Base-by-base conservation (phyloP, 2,797 vertebrate genomes). In the Darevskia nairensis region DNA sequence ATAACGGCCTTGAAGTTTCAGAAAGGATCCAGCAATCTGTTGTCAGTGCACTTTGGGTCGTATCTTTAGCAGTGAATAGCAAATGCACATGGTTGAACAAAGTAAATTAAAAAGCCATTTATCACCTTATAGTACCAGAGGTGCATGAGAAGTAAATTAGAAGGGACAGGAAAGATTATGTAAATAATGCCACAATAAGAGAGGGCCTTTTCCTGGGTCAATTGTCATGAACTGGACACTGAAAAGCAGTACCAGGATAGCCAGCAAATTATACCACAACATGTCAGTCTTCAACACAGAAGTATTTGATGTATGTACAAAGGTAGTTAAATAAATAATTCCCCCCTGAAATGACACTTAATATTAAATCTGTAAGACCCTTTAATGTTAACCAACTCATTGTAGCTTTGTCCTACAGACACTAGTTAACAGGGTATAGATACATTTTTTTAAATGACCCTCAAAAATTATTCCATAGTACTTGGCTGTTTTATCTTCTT, bases 301-400 rank as follows among this genome's bases (percentile, higher is more conserved):
- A 50, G 13, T 29, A 8, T 21, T 80, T 41, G 50, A 71, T 23
- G 29, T 44, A 32, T 41, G 35, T 35, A 35, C 35, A 35, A 35
- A 46, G 44, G 44, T 46, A 46, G 9, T 9, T 46, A 46, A 46
- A 46, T 46, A 46, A 2, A 46, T 46, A 46, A 46, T 9, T 46
- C 44, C 32, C 39, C 35, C 15, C 6, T 41, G 13, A 74, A 81
- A 32, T 25, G 29, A 64, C 6, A 23, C 23, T 46, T 32, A 74
- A 7, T 61, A 27, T 10, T 32, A 86, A 59, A 55, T 15, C 59
- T 8, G 8, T 68, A 82, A 35, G 6, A 6, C 13, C 66, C 59
- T 41, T 82, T 39, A 68, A 86, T 86, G 79, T 46, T 79, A 75
- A 83, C 32, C 41, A 82, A 66, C 21, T 64, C 66, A 68, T 9